phyloP scores from a whole-genome alignment of 2,797 vertebrate species.

The Tamandua tetradactyla region DNA sequence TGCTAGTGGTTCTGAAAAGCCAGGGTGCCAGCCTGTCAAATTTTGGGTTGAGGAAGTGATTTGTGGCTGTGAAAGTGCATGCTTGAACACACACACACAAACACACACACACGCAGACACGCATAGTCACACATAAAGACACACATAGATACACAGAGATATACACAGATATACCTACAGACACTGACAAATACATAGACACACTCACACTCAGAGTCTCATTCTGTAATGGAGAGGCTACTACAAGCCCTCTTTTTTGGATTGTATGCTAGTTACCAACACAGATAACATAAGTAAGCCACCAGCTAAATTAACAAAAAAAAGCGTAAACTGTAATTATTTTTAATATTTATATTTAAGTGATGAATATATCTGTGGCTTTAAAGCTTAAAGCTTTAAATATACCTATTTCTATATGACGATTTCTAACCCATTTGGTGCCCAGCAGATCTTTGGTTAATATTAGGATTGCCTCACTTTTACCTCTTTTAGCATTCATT shows the following conservation, averaged over 20 bases:
- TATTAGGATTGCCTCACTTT: neutral
- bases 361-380: neutral
- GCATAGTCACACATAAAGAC: neutral
- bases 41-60: neutral
- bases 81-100: neutral
- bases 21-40: neutral
- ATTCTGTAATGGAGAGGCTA: neutral
- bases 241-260: neutral
- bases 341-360: neutral
- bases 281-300: neutral
- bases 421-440: neutral
- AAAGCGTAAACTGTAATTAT: constrained; percentile 11
- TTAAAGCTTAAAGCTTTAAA: neutral
- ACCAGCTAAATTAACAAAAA: constrained; percentile 38
- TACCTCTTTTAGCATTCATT: neutral
- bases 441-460: neutral
- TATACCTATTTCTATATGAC: neutral
- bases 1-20: neutral
- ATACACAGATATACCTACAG: neutral
- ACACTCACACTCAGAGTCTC: neutral
- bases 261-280: neutral
- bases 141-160: neutral
- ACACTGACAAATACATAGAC: neutral
- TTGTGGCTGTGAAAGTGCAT: neutral
- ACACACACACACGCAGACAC: neutral